Base-by-base conservation (phyloP, 2,797 vertebrate species). In the Mycteria americana region DNA sequence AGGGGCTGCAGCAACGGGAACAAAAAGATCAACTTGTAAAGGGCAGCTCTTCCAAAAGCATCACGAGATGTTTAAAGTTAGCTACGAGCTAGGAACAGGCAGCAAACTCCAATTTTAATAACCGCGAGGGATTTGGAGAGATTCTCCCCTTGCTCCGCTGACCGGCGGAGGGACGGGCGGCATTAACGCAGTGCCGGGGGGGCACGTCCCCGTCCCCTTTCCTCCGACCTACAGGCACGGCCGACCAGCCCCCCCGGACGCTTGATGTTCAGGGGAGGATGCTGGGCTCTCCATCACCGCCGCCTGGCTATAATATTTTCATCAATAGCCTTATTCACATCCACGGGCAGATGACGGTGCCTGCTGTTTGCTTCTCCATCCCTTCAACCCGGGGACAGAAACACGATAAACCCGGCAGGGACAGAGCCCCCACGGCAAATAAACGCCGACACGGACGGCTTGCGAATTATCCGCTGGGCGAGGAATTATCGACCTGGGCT, bases 341-440 rank as follows among this genome's bases (percentile, higher is more conserved):
- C 73, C 75, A 24, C 7, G 2, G 72, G 74, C 27, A 28, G 51
- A 59, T 4, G 37, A 63, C 30, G 8, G 75, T 8, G 23, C 37
- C 59, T 60, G 68, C 19, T 80, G 11, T 37, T 90, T 50, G 68
- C 80, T 48, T 4, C 56, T 76, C 59, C 82, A 74, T 68, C 59
- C 78, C 54, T 91, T 3, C 1, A 0, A 33, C 2, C 4, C 2
- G 33, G 39, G 24, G 45, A 21, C 9, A 35, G 43, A 51, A 37
- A 27, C 35, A 11, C 0, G 0, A 16, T 4, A 37, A 57, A n/a
- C 4, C 22, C 2, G 0, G 37, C 70, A 28, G 23, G 39, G 45
- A 13, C 1, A 0, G 22, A 82, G 24, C 19, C 14, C 30, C 33
- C 3, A 0, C 0, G 0, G 68, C 27, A 63, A 74, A 84, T 15